These are phyloP conservation scores for Incurvaria masculella DNA, from an alignment of 2,888 invertebrate genomes.

Conservation along the genomic window DNA sequence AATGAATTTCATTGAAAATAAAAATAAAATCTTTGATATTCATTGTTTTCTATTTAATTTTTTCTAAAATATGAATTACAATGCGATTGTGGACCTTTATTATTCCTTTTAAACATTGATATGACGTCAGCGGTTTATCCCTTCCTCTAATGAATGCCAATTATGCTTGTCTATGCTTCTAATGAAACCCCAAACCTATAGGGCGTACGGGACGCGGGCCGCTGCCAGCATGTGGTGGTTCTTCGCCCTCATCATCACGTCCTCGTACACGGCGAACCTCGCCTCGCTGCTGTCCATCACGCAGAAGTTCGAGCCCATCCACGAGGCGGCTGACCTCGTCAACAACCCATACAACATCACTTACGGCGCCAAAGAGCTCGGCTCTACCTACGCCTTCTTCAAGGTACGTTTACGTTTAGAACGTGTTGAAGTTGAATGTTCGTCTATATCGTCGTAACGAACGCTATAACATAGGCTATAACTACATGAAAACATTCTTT, in stretches of 20 bases:
- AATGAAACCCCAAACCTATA: too few species aligned
- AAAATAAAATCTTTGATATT: too few species aligned
- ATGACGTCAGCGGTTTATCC: too few species aligned
- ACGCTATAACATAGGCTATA: too few species aligned
- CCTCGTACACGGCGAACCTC: slow-evolving; percentile 88
- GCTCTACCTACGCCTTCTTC: slow-evolving; percentile 88
- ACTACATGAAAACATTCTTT: neutral
- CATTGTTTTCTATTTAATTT: too few species aligned
- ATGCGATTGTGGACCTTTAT: too few species aligned
- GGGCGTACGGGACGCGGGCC: slow-evolving; percentile 83
- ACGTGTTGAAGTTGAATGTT: neutral
- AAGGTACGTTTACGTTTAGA: slow-evolving; percentile 50
- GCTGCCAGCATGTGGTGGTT: slow-evolving; percentile 88
- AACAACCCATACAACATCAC: slow-evolving; percentile 71
- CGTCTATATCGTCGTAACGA: neutral
- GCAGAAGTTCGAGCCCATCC: slow-evolving; percentile 62
- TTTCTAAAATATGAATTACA: too few species aligned
- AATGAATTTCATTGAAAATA: too few species aligned
- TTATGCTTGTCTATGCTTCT: too few species aligned
- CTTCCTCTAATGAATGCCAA: too few species aligned
- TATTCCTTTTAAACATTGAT: too few species aligned
- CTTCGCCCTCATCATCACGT: slow-evolving; percentile 82
- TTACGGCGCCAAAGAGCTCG: slow-evolving; percentile 82
- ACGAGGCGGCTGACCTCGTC: slow-evolving; percentile 78
- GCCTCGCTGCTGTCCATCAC: slow-evolving; percentile 87